phyloP scores from a whole-genome alignment of 2,888 invertebrate species.

The Megastigmus dorsalis region DNA sequence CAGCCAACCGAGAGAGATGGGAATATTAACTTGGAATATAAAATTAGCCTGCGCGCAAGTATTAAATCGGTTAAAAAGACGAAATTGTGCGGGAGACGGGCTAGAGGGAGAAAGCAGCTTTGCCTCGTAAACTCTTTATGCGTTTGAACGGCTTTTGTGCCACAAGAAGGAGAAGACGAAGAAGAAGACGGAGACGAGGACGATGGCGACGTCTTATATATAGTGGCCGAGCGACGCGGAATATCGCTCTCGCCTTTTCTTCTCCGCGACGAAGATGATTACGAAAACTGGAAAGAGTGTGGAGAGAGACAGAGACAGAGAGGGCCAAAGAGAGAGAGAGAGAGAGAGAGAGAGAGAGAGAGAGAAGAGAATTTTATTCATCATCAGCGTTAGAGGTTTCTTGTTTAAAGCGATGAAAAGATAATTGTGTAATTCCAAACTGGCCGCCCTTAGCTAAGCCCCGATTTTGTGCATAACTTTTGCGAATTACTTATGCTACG shows the following conservation, averaged over 20 bases:
- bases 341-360: no score
- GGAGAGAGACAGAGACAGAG: background rate
- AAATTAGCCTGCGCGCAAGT: slow-evolving; percentile 26
- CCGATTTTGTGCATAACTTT: slow-evolving; percentile 10
- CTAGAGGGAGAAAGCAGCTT: background rate
- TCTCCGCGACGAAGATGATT: slow-evolving; percentile 6
- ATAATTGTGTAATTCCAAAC: slow-evolving; percentile 33
- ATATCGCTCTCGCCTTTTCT: slow-evolving; percentile 8
- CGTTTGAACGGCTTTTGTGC: slow-evolving; percentile 36
- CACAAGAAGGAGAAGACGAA: background rate
- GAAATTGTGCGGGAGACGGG: slow-evolving; percentile 1
- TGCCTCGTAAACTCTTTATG: slow-evolving; percentile 42
- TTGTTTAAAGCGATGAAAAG: slow-evolving; percentile 38
- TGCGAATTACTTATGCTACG: slow-evolving; percentile 4
- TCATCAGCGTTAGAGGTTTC: slow-evolving; percentile 31
- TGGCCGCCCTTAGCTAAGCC: background rate
- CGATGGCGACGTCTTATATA: background rate
- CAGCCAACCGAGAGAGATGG: background rate
- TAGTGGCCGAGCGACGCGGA: background rate
- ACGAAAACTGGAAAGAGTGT: background rate
- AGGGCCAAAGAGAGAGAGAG: no score
- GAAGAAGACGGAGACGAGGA: background rate
- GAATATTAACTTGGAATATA: slow-evolving; percentile 38
- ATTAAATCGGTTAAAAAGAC: slow-evolving; percentile 21
- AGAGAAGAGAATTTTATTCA: slow-evolving; percentile 37